Evolutionary conservation across 1,140 invertebrate species (phyloP), one percentile per base, ranked within the genome.

Genomic region (Neotoxoptera formosana): DNA sequence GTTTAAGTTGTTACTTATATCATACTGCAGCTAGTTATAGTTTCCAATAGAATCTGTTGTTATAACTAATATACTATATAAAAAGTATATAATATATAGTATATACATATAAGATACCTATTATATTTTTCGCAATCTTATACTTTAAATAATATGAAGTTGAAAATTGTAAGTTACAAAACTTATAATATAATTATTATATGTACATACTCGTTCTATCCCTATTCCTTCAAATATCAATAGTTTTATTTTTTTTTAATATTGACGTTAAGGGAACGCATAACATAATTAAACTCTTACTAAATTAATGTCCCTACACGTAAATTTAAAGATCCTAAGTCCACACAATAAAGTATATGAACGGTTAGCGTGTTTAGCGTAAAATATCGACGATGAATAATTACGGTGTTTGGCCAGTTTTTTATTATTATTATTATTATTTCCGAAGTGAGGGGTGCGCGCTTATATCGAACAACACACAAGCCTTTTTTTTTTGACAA

Each of bases 321-420:
- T 92, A 47, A 48, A 53, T 84, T 51, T 86, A 93, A 53, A 53
- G 91, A 93, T 93, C 91, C 91, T 93, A 93, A 93, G 81, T 93
- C 81, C 51, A 93, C 91, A 93, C 76, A 84, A 93, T 93, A 84
- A 93, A 93, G 48, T 53, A 53, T 56, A 56, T 45, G 81, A n/a
- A 76, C 30, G 76, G 76, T 84, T 53, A 53, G 91, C 60, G 67
- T 93, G 67, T 86, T 83, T n/a, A 81, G 91, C 81, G 48, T 84
- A 93, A 84, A 93, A 93, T 93, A 91, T 93, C 76, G 91, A 84
- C 91, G 91, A 86, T 83, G 91, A 93, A 93, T 84, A 93, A 93
- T 93, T 93, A 93, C 81, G 34, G 91, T 84, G 81, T 83, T 90
- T 90, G 89, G 89, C 91, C 76, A 53, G 48, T 93, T 92, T 83